Percentiles rank a stretch among this genome's conserved stretches.
Evolutionary conservation across 2,797 vertebrate species (phyloP).

Genomic region (Macrochelys suwanniensis): DNA sequence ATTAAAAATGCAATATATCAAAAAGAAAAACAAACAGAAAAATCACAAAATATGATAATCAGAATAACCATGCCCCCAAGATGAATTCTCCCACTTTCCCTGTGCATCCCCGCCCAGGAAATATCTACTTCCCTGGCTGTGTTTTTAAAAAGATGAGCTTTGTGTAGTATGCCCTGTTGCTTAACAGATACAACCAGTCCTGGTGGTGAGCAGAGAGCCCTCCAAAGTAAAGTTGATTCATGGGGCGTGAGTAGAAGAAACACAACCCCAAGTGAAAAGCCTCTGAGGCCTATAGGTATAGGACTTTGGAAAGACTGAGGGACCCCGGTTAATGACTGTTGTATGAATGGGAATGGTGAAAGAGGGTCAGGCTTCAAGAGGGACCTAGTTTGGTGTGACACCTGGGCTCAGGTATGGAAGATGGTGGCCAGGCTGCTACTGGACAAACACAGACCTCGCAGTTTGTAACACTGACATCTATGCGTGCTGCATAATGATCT

Average conservation of each 20-base stretch:
- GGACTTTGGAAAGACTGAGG: not conserved
- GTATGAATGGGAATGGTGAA: not conserved
- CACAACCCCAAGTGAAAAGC: not conserved
- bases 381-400: not conserved
- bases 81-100: not conserved
- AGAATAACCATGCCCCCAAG: not conserved
- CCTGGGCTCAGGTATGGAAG: not conserved
- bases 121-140: not conserved
- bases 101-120: not conserved
- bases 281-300: not conserved
- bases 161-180: not conserved
- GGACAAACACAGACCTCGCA: not conserved
- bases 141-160: not conserved
- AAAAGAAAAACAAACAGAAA: not conserved
- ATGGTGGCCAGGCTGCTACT: not conserved
- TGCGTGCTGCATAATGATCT: not conserved
- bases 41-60: not conserved
- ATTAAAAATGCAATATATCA: not conserved
- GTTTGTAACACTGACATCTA: not conserved
- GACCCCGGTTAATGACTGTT: not conserved
- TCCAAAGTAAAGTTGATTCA: not conserved
- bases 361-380: not conserved
- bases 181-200: not conserved
- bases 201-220: not conserved
- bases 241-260: not conserved